Evolutionary conservation across 2,113 vertebrate species (phyloP).

Genomic region (Origma solitaria): DNA sequence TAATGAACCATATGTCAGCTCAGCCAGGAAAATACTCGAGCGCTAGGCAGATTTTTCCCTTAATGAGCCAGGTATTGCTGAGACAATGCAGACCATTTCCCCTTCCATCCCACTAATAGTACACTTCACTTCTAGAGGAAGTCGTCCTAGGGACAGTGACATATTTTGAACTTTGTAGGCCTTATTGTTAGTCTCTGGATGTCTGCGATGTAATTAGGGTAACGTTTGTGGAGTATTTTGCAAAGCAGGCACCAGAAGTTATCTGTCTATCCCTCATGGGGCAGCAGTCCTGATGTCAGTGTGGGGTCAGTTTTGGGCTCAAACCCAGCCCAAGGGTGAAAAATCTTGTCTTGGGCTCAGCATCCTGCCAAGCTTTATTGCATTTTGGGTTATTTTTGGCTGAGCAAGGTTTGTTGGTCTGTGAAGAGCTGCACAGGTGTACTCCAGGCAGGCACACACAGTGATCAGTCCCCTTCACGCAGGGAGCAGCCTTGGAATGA

Average conservation of each 20-base stretch:
- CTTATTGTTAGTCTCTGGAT: neutral
- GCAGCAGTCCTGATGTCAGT: neutral
- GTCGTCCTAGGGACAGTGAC: slow-evolving; percentile 3
- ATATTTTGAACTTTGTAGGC: neutral
- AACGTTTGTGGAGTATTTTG: neutral
- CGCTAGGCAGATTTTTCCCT: slow-evolving; percentile 20
- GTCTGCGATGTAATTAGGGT: neutral
- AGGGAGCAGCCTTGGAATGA: neutral
- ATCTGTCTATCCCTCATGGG: rapidly evolving
- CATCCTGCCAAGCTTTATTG: neutral
- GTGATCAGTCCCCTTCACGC: neutral
- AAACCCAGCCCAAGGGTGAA: neutral
- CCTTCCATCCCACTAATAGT: neutral
- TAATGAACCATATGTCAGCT: slow-evolving; percentile 28
- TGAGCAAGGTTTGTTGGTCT: neutral
- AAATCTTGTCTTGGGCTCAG: neutral
- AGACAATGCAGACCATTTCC: slow-evolving; percentile 45
- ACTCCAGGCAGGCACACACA: neutral
- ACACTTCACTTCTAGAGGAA: slow-evolving; percentile 26
- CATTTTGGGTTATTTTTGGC: neutral
- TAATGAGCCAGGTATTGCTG: slow-evolving; percentile 44
- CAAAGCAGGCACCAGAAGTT: rapidly evolving
- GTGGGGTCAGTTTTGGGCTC: neutral
- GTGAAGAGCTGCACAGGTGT: neutral
- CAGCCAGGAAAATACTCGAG: slow-evolving; percentile 34